Evolutionary conservation across 2,888 invertebrate genomes (phyloP).

Genomic region (Ptychoptera albimana): DNA sequence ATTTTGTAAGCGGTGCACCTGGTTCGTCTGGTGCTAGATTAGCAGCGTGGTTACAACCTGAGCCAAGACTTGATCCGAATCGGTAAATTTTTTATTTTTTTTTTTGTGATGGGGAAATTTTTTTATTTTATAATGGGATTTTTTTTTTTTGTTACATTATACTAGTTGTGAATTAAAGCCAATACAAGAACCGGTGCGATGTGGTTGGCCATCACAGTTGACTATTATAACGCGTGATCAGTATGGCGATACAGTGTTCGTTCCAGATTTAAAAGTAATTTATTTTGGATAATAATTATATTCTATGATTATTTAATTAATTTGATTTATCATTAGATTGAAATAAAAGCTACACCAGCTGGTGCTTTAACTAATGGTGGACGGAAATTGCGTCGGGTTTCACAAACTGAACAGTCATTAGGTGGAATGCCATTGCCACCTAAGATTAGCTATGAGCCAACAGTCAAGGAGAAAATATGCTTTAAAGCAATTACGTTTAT

Average conservation of each 20-base stretch:
- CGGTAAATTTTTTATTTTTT: conserved; percentile 17
- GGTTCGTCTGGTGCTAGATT: conserved; percentile 80
- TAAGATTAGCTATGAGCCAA: conserved; percentile 54
- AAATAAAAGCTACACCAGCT: conserved; percentile 29
- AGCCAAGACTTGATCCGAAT: conserved; percentile 73
- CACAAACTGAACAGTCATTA: conserved; percentile 18
- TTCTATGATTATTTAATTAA: not conserved
- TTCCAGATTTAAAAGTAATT: conserved; percentile 65
- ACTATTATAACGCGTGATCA: conserved; percentile 77
- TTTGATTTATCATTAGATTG: conserved; percentile 16
- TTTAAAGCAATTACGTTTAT: conserved; percentile 92
- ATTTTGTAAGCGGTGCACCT: conserved; percentile 75
- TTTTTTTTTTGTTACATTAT: conserved; percentile 9
- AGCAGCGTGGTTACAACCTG: conserved; percentile 89
- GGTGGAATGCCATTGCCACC: conserved; percentile 27
- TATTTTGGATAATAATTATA: not conserved
- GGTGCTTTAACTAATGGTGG: conserved; percentile 23
- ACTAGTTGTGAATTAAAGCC: conserved; percentile 71
- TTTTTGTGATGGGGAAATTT: not conserved
- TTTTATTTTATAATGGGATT: not conserved
- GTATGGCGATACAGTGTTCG: conserved; percentile 75
- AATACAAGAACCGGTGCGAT: conserved; percentile 51
- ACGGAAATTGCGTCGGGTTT: conserved; percentile 23
- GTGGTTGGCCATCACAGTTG: conserved; percentile 72
- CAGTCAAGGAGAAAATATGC: conserved; percentile 76